Evolutionary conservation across 2,888 invertebrate genomes (phyloP).

Genomic region (Diabrotica balteata): DNA sequence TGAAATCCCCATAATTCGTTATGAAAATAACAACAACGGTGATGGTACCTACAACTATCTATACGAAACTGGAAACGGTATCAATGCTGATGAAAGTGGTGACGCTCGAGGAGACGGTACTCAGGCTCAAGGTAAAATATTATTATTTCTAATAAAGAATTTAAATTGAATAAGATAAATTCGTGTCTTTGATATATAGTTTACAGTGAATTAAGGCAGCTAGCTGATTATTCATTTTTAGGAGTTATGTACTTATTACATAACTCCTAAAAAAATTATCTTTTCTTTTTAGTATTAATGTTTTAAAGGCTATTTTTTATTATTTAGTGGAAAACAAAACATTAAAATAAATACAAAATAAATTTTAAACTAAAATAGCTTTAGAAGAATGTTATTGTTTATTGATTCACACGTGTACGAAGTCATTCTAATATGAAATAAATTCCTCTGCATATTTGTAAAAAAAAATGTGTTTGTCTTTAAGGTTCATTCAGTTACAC

Average conservation of each 20-base stretch:
- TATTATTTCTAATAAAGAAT: constrained; percentile 23
- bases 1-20: constrained; percentile 46
- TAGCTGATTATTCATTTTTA: too few relatives aligned
- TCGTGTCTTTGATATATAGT: too few relatives aligned
- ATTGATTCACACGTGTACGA: too few relatives aligned
- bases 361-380: not conserved
- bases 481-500: constrained; percentile 52
- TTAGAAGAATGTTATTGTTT: too few relatives aligned
- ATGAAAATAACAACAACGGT: constrained; percentile 51
- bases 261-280: too few relatives aligned
- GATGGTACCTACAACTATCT: constrained; percentile 53
- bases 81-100: constrained; percentile 57
- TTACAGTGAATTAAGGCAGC: too few relatives aligned
- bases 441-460: not conserved
- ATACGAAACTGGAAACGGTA: constrained; percentile 68
- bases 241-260: too few relatives aligned
- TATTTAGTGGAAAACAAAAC: constrained; percentile 5
- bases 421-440: too few relatives aligned
- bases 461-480: not conserved
- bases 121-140: constrained; percentile 44
- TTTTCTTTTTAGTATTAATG: too few relatives aligned
- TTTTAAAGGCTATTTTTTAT: too few relatives aligned
- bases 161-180: constrained; percentile 6
- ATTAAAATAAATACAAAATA: not conserved
- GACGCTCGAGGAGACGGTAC: constrained; percentile 49